Conservation (phyloP, 2,888 invertebrate species). For the Cheilosia soror region DNA sequence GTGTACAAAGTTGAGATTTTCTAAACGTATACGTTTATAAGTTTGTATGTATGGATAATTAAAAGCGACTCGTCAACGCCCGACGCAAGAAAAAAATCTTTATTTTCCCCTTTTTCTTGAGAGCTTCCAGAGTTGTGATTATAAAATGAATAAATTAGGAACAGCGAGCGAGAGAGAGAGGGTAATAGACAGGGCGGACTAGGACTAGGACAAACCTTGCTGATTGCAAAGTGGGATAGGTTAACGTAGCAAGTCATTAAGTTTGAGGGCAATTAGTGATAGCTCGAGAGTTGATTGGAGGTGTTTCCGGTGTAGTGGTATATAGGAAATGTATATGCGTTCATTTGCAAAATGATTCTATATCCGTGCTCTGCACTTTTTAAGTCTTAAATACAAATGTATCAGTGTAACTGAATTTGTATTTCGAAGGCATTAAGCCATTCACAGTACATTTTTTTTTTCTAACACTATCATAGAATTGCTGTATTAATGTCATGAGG, state of each 20-base stretch:
- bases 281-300: slow-evolving; percentile 32
- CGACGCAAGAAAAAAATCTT: slow-evolving; percentile 30
- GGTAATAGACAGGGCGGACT: not conserved
- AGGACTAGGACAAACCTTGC: slow-evolving; percentile 16
- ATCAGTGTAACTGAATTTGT: too few relatives aligned
- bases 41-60: slow-evolving; percentile 49
- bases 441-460: too few relatives aligned
- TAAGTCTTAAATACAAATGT: too few relatives aligned
- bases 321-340: not conserved
- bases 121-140: slow-evolving; percentile 35
- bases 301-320: slow-evolving; percentile 1
- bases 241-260: slow-evolving; percentile 40
- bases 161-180: not conserved
- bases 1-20: slow-evolving; percentile 34
- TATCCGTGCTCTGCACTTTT: too few relatives aligned
- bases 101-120: slow-evolving; percentile 18
- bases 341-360: not conserved
- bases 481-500: too few relatives aligned
- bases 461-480: too few relatives aligned
- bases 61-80: slow-evolving; percentile 49
- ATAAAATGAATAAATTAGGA: slow-evolving; percentile 57
- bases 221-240: slow-evolving; percentile 52
- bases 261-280: slow-evolving; percentile 51
- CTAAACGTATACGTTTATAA: slow-evolving; percentile 4
- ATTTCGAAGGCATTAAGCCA: too few relatives aligned